Evolutionary conservation across 2,113 vertebrate genomes (phyloP).

Genomic region (Eulemur rufifrons): DNA sequence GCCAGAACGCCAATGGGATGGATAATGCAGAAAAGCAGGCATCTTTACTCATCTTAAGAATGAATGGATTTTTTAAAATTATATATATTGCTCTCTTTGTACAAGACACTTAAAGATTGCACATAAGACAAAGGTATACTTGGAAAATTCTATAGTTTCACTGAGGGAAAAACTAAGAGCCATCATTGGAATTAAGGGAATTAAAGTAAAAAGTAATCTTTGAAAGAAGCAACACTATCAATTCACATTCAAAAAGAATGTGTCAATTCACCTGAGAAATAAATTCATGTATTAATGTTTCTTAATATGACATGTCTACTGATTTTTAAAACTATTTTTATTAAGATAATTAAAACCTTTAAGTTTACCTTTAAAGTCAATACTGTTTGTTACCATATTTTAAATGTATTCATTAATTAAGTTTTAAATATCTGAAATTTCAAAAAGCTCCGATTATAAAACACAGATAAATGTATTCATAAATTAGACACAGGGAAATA

Average conservation of each 20-base stretch:
- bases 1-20: neutral
- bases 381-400: neutral
- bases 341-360: neutral
- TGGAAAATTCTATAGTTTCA: constrained; percentile 18
- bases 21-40: rapidly evolving
- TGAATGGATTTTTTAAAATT: neutral
- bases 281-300: neutral
- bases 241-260: neutral
- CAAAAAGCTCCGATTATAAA: neutral
- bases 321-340: neutral
- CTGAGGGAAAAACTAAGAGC: neutral
- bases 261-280: neutral
- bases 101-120: neutral
- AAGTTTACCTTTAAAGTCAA: neutral
- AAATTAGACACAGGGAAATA: neutral
- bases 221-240: neutral
- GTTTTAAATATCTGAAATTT: neutral
- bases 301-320: neutral
- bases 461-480: neutral
- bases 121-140: neutral
- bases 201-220: neutral
- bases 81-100: neutral
- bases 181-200: neutral
- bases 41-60: neutral
- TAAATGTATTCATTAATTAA: constrained; percentile 5